Evolutionary conservation across 2,113 vertebrate species (phyloP).

Genomic region (Coracopsis vasa): DNA sequence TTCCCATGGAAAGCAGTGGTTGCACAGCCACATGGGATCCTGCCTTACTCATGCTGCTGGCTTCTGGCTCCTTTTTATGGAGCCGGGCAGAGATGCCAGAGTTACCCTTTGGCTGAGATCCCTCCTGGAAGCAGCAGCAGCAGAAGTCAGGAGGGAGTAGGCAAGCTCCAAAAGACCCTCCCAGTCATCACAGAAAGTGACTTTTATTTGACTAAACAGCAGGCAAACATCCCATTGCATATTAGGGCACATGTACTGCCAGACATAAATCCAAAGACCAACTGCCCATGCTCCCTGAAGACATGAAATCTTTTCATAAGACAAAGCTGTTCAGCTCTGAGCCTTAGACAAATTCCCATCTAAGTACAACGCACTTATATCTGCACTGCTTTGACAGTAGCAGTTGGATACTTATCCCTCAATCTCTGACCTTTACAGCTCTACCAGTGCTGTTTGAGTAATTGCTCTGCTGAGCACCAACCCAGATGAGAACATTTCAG

Average conservation of each 20-base stretch:
- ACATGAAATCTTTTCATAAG: not conserved
- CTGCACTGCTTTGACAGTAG: not conserved
- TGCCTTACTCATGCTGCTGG: conserved; percentile 39
- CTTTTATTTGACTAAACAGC: not conserved
- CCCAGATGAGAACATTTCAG: not conserved
- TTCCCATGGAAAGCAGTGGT: conserved; percentile 49
- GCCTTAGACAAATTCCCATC: not conserved
- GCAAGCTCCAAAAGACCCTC: not conserved
- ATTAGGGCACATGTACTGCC: not conserved
- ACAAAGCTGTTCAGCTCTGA: not conserved
- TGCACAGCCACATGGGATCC: conserved; percentile 23
- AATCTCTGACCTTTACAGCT: not conserved
- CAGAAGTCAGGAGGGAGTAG: not conserved
- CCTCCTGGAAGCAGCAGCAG: not conserved
- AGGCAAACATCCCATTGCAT: not conserved
- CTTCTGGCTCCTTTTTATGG: not conserved
- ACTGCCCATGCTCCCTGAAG: not conserved
- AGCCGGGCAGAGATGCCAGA: conserved; percentile 14
- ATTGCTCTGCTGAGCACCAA: not conserved
- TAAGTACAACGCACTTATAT: not conserved
- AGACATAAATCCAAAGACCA: not conserved
- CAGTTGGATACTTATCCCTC: not conserved
- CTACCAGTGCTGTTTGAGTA: not conserved
- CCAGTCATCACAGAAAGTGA: not conserved
- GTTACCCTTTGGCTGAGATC: not conserved